Percentiles rank a stretch among this genome's conserved stretches.
Conservation (phyloP, 2,888 invertebrate species). For the Ophonus ardosiacus region DNA sequence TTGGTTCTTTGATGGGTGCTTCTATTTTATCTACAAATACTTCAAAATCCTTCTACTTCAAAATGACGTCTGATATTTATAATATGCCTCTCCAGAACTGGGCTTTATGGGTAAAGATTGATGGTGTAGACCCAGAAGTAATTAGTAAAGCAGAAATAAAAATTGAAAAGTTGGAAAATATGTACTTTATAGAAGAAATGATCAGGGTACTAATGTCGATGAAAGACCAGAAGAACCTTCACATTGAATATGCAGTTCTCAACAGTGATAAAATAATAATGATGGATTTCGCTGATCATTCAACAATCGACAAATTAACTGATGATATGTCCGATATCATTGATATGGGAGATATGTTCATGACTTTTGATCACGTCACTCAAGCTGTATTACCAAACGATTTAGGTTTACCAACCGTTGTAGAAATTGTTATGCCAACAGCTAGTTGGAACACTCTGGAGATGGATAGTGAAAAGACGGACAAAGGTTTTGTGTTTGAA, state of each 20-base stretch:
- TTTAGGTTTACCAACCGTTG: constrained; percentile 73
- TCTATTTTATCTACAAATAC: constrained; percentile 34
- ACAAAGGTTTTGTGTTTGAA: not conserved
- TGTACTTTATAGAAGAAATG: not conserved
- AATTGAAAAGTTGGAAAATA: not conserved
- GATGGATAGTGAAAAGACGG: constrained; percentile 67
- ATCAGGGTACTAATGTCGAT: not conserved
- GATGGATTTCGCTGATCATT: constrained; percentile 24
- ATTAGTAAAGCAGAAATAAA: constrained; percentile 8
- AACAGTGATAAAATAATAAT: constrained; percentile 29
- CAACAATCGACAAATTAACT: not conserved
- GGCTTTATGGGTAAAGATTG: constrained; percentile 50
- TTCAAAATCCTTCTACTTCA: constrained; percentile 20
- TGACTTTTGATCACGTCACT: constrained; percentile 62
- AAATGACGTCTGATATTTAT: constrained; percentile 13
- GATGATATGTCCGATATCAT: not conserved
- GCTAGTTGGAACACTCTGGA: constrained; percentile 68
- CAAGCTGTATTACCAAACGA: constrained; percentile 72
- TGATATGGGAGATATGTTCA: not conserved
- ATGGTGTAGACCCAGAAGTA: constrained; percentile 20
- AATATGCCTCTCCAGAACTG: not conserved
- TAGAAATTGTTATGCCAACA: constrained; percentile 70
- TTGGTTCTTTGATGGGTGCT: constrained; percentile 70
- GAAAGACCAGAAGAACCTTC: constrained; percentile 45
- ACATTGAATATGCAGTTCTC: constrained; percentile 40